Base-by-base conservation (phyloP, 2,113 vertebrate genomes). In the Spilogale gracilis region DNA sequence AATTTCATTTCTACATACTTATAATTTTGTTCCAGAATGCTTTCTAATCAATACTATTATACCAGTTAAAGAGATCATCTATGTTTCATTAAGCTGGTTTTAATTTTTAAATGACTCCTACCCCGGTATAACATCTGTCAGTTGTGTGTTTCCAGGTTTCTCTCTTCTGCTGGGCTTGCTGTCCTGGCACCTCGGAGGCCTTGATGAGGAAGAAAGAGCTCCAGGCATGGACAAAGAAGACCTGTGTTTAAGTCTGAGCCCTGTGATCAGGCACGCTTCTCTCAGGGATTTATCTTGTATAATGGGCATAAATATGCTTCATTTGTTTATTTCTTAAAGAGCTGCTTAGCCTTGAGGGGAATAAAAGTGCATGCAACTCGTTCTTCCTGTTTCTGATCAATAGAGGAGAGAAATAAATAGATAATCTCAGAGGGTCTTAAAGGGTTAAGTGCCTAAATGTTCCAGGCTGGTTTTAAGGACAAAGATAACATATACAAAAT, bases 311-410 rank as follows among this genome's bases (percentile, higher is more conserved):
- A 89, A 61, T 23, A 74, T 52, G 92, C 86, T 82, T 32, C 58
- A 81, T 89, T 91, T 96, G 71, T 63, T 97, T 97, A 95, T 89
- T 91, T 93, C 54, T 82, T 91, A 21, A 94, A 96, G 71, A 78
- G 78, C 38, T 91, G n/a, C 60, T 94, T 92, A 89, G 71, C 69
- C 56, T 83, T n/a, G 6, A 95, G 65, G 63, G 48, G 73, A 79
- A 69, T 63, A 56, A 73, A 95, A 89, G 79, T 25, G 38, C 25
- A 69, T 7, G 21, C 52, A 43, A 93, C 86, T 85, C 9, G 16
- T 61, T 63, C 10, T 17, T 25, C 54, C 43, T 96, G 43, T 78
- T 95, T 93, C 81, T 85, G 56, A 97, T 78, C 48, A 94, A 58
- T 16, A 73, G 13, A 4, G 43, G 17, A 80, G 78, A 60, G 61